Evolutionary conservation across 2,888 invertebrate genomes (phyloP).

Genomic region (Pterobdella sp.): DNA sequence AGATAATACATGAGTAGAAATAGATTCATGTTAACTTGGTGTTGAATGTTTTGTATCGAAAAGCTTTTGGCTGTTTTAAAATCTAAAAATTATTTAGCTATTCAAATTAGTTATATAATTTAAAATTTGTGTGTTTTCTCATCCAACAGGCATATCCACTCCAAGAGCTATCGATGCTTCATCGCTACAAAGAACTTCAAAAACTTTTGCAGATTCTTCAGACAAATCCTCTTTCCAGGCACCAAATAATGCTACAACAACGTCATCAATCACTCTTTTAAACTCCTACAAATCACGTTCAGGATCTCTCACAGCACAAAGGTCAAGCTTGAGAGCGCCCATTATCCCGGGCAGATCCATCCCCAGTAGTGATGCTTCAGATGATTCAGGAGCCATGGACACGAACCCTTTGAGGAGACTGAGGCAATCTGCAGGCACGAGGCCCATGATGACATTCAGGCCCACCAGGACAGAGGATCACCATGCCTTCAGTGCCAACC

Average conservation of each 20-base stretch:
- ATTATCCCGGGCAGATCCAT: slow-evolving; percentile 31
- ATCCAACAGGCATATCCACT: neutral
- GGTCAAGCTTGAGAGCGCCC: slow-evolving; percentile 25
- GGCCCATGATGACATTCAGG: slow-evolving; percentile 28
- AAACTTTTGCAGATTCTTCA: neutral
- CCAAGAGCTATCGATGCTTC: neutral
- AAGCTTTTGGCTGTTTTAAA: too few species aligned
- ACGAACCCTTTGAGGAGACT: slow-evolving; percentile 63
- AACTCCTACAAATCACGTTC: neutral
- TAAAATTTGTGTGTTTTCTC: too few species aligned
- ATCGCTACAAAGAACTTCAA: neutral
- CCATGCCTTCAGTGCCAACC: neutral
- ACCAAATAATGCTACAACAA: neutral
- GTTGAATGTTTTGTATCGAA: too few species aligned
- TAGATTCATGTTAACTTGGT: too few species aligned
- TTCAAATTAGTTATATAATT: too few species aligned
- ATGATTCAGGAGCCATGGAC: slow-evolving; percentile 42
- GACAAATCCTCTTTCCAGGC: neutral
- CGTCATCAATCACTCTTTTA: neutral
- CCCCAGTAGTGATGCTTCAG: slow-evolving; percentile 10
- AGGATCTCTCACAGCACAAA: neutral
- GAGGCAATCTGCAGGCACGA: slow-evolving; percentile 44
- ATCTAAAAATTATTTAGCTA: too few species aligned
- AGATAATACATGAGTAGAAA: too few species aligned
- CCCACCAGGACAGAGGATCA: neutral